These are phyloP conservation scores for Lithophane socia DNA, from an alignment of 2,888 invertebrate genomes.

Conservation along the genomic window DNA sequence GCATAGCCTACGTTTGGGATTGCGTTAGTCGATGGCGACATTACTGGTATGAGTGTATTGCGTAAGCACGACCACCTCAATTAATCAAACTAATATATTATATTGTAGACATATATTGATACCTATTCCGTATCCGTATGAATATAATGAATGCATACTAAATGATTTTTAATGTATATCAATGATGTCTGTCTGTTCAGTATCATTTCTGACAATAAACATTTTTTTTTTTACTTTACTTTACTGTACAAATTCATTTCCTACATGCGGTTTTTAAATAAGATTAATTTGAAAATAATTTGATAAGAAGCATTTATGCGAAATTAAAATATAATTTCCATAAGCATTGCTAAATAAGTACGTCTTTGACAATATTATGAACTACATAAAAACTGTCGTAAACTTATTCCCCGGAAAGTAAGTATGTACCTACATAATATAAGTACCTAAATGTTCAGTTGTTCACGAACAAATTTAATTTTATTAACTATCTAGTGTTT, in stretches of 20 bases:
- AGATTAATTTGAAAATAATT: constrained; percentile 12
- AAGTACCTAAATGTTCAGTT: constrained; percentile 15
- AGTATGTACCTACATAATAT: constrained; percentile 21
- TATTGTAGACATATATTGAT: constrained; percentile 30
- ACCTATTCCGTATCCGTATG: constrained; percentile 23
- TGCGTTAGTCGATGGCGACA: constrained; percentile 66
- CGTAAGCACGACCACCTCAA: constrained; percentile 56
- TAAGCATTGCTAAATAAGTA: constrained; percentile 20
- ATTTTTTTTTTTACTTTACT: too few relatives aligned
- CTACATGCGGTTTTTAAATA: constrained; percentile 8
- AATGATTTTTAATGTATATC: constrained; percentile 14
- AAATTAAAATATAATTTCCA: neutral
- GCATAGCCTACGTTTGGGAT: constrained; percentile 65
- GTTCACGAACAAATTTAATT: constrained; percentile 60
- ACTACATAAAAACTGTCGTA: constrained; percentile 19
- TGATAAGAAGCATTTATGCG: neutral
- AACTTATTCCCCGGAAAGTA: constrained; percentile 29
- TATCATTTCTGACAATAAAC: too few relatives aligned
- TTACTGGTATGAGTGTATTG: constrained; percentile 53
- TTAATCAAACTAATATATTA: constrained; percentile 62
- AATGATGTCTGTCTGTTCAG: constrained; percentile 4
- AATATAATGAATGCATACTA: constrained; percentile 25
- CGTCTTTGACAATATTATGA: constrained; percentile 22
- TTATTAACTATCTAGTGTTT: constrained; percentile 68
- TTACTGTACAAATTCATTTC: neutral